Base-by-base conservation (phyloP, 1,140 invertebrate genomes). In the Bombus waltoni region DNA sequence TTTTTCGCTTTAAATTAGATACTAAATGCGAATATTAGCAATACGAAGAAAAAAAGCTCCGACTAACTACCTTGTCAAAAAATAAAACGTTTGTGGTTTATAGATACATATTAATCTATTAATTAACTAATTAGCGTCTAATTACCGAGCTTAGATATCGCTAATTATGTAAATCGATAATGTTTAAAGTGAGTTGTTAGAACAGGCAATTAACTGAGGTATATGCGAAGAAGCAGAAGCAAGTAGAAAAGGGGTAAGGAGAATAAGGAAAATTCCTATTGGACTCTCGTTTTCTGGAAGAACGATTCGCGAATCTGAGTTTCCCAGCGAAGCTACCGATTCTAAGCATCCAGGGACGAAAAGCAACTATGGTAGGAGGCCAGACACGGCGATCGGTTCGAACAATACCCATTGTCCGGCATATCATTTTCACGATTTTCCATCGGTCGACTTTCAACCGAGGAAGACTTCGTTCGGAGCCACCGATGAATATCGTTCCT, bases 381-480 rank as follows among this genome's bases (percentile, higher is more conserved):
- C 83, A 85, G 83, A 85, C 83, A 78, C 78, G 83, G 77, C 83
- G 83, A 85, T 85, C 85, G 81, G 81, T 81, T 77, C 81, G 88
- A 91, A 92, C 90, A 92, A 92, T 92, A 86, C 90, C 84, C 81
- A 87, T 87, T 87, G 85, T 87, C 85, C 85, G 28, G 85, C 81
- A 87, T 87, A 87, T 90, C 88, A 90, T 90, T 89, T 90, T 89
- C 86, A 84, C 88, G 83, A 85, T 85, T 85, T 85, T 85, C 83
- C 83, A 85, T 85, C 83, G 83, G 83, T 85, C 83, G 83, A 85
- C 83, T 85, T 80, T 80, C 83, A 80, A 85, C 83, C 83, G 83
- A 80, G 53, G 83, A 85, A 85, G 83, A 85, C 83, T 85, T 85
- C 83, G 83, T 85, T 85, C 83, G 77, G 25, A 85, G 83, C 83